Conservation (phyloP, 1,140 invertebrate genomes). For the Metopolophium dirhodum region DNA sequence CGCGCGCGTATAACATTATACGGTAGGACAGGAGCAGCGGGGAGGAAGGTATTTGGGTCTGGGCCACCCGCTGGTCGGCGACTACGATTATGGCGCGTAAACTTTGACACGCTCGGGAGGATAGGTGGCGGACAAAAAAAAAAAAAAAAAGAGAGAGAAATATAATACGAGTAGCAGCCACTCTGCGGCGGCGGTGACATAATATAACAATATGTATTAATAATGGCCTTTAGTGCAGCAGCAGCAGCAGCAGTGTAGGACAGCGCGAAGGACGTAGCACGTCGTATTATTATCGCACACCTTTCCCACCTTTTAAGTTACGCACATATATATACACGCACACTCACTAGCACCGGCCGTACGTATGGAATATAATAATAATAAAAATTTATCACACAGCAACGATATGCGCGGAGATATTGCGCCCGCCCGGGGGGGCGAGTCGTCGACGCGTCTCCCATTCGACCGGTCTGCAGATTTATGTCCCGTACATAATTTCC, state of each 20-base stretch:
- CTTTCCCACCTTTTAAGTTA: conserved; percentile 9
- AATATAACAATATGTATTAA: conserved; percentile 12
- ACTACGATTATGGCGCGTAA: neutral
- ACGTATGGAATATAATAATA: neutral
- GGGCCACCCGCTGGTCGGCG: neutral
- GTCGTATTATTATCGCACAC: neutral
- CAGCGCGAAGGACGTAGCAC: neutral
- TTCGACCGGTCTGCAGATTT: conserved; percentile 14
- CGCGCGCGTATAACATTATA: neutral
- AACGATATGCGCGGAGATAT: neutral
- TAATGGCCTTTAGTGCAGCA: neutral
- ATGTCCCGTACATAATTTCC: conserved; percentile 32
- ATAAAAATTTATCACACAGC: neutral
- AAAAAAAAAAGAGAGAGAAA: neutral
- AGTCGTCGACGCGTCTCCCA: conserved; percentile 2
- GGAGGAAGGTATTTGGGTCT: neutral
- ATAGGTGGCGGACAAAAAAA: conserved; percentile 9
- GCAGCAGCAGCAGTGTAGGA: neutral
- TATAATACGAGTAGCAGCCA: conserved; percentile 4
- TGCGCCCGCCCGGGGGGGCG: conserved; percentile 2
- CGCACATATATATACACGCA: neutral
- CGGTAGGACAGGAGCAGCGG: too few relatives aligned
- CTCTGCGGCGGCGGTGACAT: neutral
- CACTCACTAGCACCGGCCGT: neutral
- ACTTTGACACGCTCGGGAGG: neutral